These are phyloP conservation scores for Austrofundulus limnaeus DNA, from an alignment of 2,113 vertebrate genomes.

Conservation along the genomic window DNA sequence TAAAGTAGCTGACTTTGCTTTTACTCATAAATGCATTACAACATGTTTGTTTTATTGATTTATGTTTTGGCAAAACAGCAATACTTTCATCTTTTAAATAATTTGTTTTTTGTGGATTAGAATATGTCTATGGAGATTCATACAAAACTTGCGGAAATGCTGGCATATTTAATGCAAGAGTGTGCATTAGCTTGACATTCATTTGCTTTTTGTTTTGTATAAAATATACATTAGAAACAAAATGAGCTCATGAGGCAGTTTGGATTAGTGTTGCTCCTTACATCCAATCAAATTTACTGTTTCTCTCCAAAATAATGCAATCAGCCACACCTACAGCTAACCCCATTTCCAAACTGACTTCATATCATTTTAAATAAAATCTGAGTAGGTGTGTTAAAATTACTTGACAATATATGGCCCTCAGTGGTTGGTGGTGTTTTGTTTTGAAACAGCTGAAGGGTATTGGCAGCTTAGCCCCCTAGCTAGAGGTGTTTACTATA, in stretches of 20 bases:
- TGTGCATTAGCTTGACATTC: not conserved
- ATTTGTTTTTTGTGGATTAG: no score
- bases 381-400: not conserved
- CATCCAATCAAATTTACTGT: slow-evolving; percentile 35
- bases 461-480: slow-evolving; percentile 7
- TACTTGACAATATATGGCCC: slow-evolving; percentile 1
- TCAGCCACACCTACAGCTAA: slow-evolving; percentile 16
- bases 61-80: slow-evolving; percentile 9
- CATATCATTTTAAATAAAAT: slow-evolving; percentile 15
- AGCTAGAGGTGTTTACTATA: slow-evolving; percentile 13
- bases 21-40: slow-evolving; percentile 20
- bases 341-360: slow-evolving; percentile 1
- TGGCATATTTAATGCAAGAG: not conserved
- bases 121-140: not conserved
- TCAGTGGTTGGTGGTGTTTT: slow-evolving; percentile 22
- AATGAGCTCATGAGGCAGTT: slow-evolving; percentile 24
- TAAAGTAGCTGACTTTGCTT: not conserved
- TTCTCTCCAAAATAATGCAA: slow-evolving; percentile 13
- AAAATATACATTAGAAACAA: slow-evolving; percentile 24
- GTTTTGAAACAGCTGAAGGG: slow-evolving; percentile 12
- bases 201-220: slow-evolving; percentile 1
- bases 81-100: no score
- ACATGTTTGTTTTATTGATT: slow-evolving; percentile 20
- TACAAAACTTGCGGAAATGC: not conserved
- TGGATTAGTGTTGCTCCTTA: slow-evolving; percentile 25